Evolutionary conservation across 2,113 vertebrate species (phyloP).

Genomic region (Mormyrus iriodes): DNA sequence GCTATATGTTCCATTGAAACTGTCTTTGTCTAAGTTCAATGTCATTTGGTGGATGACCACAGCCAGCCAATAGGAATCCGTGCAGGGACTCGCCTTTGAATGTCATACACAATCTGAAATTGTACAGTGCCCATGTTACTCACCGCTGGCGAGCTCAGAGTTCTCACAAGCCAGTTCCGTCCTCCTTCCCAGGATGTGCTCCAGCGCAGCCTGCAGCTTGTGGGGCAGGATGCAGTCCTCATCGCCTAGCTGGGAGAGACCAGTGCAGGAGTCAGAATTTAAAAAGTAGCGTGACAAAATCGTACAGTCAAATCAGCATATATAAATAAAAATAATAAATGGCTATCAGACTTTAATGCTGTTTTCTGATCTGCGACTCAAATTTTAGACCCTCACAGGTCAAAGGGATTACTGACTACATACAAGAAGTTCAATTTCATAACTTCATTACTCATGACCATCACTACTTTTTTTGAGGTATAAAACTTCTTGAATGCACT

Average conservation of each 20-base stretch:
- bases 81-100: neutral
- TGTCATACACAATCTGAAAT: neutral
- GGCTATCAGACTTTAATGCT: neutral
- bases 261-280: neutral
- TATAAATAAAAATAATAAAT: neutral
- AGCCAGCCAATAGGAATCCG: neutral
- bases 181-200: conserved; percentile 85
- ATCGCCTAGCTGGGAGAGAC: conserved; percentile 77
- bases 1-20: neutral
- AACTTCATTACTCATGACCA: neutral
- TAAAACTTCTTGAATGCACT: neutral
- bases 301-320: neutral
- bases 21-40: neutral
- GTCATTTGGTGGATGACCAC: neutral
- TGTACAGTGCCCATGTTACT: conserved; percentile 20
- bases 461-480: neutral
- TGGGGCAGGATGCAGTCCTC: conserved; percentile 91
- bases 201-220: conserved; percentile 85
- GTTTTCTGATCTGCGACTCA: neutral
- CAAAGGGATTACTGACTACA: neutral
- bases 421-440: neutral
- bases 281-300: neutral
- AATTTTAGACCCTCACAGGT: neutral
- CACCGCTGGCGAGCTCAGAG: conserved; percentile 65
- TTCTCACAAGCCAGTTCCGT: conserved; percentile 76